phyloP scores from a whole-genome alignment of 2,888 invertebrate genomes.

The Exephanes ischioxanthus region DNA sequence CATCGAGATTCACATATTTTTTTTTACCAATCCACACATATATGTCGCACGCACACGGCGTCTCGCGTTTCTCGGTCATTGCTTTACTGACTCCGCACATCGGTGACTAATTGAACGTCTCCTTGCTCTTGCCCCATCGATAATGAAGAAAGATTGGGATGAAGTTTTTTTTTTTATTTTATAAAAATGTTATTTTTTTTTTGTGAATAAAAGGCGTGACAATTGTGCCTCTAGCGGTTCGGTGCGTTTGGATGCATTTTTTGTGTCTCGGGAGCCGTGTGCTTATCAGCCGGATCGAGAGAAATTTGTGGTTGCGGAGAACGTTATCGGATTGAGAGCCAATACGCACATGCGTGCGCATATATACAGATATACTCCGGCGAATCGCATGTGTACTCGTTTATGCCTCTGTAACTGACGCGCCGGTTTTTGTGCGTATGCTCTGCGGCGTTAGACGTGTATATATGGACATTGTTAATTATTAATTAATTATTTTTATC shows the following conservation, averaged over 20 bases:
- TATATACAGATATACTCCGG: conserved; percentile 1
- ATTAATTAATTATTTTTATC: background rate
- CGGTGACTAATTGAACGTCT: conserved; percentile 68
- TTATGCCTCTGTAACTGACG: background rate
- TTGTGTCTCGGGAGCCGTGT: background rate
- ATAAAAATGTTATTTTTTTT: background rate
- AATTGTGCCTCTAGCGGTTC: background rate
- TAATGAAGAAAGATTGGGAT: conserved; percentile 63
- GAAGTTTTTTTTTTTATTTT: conserved; percentile 1
- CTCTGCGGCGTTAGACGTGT: background rate
- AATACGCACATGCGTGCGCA: conserved; percentile 11
- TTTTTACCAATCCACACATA: conserved; percentile 58
- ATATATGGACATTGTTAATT: background rate
- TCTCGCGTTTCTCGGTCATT: conserved; percentile 75
- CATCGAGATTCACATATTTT: conserved; percentile 68
- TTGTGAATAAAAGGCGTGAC: background rate
- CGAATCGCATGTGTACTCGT: background rate
- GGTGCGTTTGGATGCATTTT: background rate
- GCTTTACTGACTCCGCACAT: conserved; percentile 72
- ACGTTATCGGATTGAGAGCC: background rate
- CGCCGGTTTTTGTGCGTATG: background rate
- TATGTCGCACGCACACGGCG: conserved; percentile 74
- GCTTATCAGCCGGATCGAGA: conserved; percentile 11
- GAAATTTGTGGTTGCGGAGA: background rate
- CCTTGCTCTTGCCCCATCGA: conserved; percentile 59